phyloP scores from a whole-genome alignment of 2,888 invertebrate species.

The Coenonympha arcania region DNA sequence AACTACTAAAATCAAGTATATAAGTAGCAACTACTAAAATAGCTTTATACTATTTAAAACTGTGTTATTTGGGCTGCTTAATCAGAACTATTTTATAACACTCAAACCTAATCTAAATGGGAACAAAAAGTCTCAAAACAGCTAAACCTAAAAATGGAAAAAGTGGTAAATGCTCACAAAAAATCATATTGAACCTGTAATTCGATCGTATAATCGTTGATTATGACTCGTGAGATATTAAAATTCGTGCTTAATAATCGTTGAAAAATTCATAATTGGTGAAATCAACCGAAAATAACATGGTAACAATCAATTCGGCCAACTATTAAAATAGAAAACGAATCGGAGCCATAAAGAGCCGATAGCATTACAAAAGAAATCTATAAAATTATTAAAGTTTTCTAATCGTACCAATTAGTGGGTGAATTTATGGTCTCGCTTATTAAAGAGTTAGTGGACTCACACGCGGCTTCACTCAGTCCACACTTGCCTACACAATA shows the following conservation, averaged over 20 bases:
- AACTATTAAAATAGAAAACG: slow-evolving; percentile 61
- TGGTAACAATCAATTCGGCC: slow-evolving; percentile 66
- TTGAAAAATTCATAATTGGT: slow-evolving; percentile 52
- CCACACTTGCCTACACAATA: background rate
- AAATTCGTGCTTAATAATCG: slow-evolving; percentile 34
- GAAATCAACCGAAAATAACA: slow-evolving; percentile 57
- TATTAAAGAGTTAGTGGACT: slow-evolving; percentile 32
- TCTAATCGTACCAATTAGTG: slow-evolving; percentile 69
- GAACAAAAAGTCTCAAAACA: no score
- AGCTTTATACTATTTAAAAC: no score
- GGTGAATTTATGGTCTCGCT: slow-evolving; percentile 61
- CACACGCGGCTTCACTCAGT: background rate
- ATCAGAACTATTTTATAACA: no score
- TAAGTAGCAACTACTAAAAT: no score
- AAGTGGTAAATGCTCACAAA: no score
- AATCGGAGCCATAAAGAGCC: slow-evolving; percentile 60
- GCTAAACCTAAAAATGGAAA: no score
- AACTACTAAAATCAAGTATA: no score
- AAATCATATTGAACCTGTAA: slow-evolving; percentile 15
- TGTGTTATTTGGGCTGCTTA: no score
- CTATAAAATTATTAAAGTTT: slow-evolving; percentile 68
- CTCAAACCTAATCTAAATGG: no score
- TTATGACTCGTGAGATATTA: slow-evolving; percentile 26
- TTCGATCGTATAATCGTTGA: slow-evolving; percentile 24
- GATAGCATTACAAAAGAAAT: slow-evolving; percentile 72